phyloP scores from a whole-genome alignment of 2,797 vertebrate genomes.

The Oreochromis grahami region DNA sequence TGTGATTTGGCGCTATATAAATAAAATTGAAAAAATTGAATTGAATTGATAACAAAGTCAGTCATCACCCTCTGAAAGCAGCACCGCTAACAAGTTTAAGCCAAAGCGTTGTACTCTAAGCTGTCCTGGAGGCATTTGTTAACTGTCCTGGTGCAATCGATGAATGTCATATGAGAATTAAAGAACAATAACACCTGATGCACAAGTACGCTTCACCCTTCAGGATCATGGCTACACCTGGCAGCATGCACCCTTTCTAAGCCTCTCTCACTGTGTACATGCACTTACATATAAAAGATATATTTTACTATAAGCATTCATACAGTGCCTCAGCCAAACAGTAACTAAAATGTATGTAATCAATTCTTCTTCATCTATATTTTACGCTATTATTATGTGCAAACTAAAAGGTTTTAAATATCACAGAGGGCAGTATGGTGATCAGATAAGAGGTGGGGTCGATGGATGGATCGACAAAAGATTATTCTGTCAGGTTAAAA shows the following conservation, averaged over 20 bases:
- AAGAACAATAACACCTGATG: not conserved
- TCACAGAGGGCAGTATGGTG: not conserved
- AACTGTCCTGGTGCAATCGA: not conserved
- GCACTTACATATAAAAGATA: not conserved
- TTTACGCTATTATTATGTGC: not conserved
- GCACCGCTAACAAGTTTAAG: not conserved
- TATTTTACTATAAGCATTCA: too few species aligned
- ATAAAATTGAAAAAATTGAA: too few species aligned
- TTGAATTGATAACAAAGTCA: not conserved
- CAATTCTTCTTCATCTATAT: too few species aligned
- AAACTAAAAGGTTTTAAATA: not conserved
- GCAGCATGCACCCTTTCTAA: not conserved
- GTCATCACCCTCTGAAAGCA: not conserved
- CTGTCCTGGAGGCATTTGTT: not conserved
- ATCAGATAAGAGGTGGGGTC: too few species aligned
- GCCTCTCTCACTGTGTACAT: not conserved
- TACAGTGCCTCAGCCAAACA: too few species aligned
- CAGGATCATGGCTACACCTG: not conserved
- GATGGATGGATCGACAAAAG: too few species aligned
- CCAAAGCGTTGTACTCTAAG: not conserved
- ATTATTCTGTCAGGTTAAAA: too few species aligned
- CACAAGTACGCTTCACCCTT: not conserved
- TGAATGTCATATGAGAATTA: not conserved
- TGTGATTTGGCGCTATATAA: too few species aligned
- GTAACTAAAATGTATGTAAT: too few species aligned